Evolutionary conservation across 2,888 invertebrate genomes (phyloP), one percentile per base, ranked within the genome.

Genomic region (Parochlus steinenii): DNA sequence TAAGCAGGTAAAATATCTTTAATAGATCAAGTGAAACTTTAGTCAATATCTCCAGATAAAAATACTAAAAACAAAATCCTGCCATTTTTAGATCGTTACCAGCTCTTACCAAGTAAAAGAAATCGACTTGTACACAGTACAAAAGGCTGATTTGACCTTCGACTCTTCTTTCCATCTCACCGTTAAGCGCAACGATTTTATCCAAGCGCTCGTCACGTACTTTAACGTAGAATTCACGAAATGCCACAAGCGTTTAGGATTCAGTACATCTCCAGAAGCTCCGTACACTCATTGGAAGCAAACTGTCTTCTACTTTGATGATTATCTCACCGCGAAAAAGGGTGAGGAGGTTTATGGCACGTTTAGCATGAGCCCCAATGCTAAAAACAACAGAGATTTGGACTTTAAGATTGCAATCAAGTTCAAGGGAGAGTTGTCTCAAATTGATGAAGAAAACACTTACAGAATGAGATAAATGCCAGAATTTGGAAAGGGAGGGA

Each of bases 201-300:
- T 95, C 40, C 95, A 98, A 55, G 98, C 98, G 1, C 65, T 99
- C 48, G 97, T 99, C 45, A 93, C 97, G 15, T 99, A 89, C 65
- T 99, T 99, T 65, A 97, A 89, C 52, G 92, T 99, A 46, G 97
- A 99, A 63, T 99, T 99, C 66, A 90, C 93, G 23, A 93, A 95
- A 67, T 98, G 93, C 48, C 98, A 99, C 69, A 98, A 95, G 64
- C 72, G 90, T 38, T 85, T 90, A 43, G 95, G 97, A 16, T 98
- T 98, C 63, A 95, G 93, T 50, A 98, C 98, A 39, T 90, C 90
- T 1, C 98, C 98, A 0, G 97, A 97, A 55, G 82, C 89, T 2
- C 85, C 86, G 19, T 97, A 98, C 62, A 99, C 98, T 15, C 98
- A 99, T 60, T 99, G 98, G 98, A 99, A 99, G 59, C 59, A 59